Base-by-base conservation (phyloP, 2,113 vertebrate genomes). In the Carlito syrichta region DNA sequence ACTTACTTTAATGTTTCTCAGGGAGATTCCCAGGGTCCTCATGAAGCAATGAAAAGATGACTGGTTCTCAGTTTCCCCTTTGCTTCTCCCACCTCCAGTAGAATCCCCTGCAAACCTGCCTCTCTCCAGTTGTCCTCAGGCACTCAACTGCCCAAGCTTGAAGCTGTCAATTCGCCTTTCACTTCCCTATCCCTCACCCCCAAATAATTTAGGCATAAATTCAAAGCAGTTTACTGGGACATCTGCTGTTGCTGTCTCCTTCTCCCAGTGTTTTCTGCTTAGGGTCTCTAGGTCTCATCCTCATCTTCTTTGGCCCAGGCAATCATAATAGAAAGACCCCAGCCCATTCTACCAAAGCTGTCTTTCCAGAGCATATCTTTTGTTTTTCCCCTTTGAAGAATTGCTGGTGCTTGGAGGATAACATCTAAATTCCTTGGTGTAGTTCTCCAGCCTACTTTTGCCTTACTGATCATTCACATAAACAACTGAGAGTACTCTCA, bases 21-120 rank as follows among this genome's bases (percentile, higher is more conserved):
- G 19, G 17, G 84, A 43, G n/a, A 40, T 38, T 4, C 22, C 14
- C n/a, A 77, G 32, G 17, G 23, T 40, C 1, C 16, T 86, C 52
- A 19, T 11, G 50, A 74, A 27, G 45, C 23, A 50, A 19, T 32
- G 56, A n/a, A 22, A 68, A 12, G 10, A 8, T 30, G 8, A 8
- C 19, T 5, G 45, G 17, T 35, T 73, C 45, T 52, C 2, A 1
- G 86, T 4, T 3, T 38, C 25, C 6, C 20, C 78, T 89, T 56
- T 86, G 30, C 16, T 12, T 9, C 19, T 32, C 10, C 17, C 6
- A 10, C 12, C 22, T 81, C 48, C 14, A 63, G 17, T 9, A 13
- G 3, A 27, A 1, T 22, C 43, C 14, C 13, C 0, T 7, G 13
- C 5, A 45, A 43, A 74, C 20, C 0, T 16, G 12, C n/a, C 35